Base-by-base conservation (phyloP, 2,797 vertebrate species). In the Cichlasoma orientale region DNA sequence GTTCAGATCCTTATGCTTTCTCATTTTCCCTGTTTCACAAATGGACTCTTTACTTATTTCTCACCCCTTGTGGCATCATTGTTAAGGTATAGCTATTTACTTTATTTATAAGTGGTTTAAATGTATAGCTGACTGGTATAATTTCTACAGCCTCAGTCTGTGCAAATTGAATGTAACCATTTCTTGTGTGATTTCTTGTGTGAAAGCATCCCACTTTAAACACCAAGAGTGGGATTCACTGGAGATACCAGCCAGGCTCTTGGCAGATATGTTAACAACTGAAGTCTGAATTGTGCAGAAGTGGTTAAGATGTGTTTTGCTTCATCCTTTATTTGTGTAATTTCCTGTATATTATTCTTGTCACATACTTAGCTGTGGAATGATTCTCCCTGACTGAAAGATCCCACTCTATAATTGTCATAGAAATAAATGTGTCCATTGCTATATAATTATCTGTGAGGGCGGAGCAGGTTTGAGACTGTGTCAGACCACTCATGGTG, bases 391-490 rank as follows among this genome's bases (percentile, higher is more conserved):
- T 59, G 77, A 70, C 29, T 25, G 21, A 52, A 44, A 55, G 61
- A 78, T 59, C 74, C 47, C 12, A 18, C 73, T 41, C 29, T 78
- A 8, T 68, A 83, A 81, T 69, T 82, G 68, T 79, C 77, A 54
- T 21, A 61, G 18, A 74, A 50, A 77, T 84, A 75, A 61, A 82
- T 79, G 61, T 72, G 56, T 82, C 66, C 27, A 54, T 87, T 63
- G 57, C 75, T 82, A 33, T 83, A 72, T 83, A 90, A 85, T 90
- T 76, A 78, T 77, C 59, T 38, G 33, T 56, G 81, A 77, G 76
- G 61, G 56, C 71, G 75, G 68, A 81, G 68, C 41, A 54, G 58
- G 68, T 88, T 68, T 25, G 57, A 79, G 36, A 71, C 52, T 52
- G 38, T 79, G 79, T 83, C 82, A 79, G 31, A 74, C 55, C 55